Conservation (phyloP, 2,888 invertebrate species). For the Timema podura region DNA sequence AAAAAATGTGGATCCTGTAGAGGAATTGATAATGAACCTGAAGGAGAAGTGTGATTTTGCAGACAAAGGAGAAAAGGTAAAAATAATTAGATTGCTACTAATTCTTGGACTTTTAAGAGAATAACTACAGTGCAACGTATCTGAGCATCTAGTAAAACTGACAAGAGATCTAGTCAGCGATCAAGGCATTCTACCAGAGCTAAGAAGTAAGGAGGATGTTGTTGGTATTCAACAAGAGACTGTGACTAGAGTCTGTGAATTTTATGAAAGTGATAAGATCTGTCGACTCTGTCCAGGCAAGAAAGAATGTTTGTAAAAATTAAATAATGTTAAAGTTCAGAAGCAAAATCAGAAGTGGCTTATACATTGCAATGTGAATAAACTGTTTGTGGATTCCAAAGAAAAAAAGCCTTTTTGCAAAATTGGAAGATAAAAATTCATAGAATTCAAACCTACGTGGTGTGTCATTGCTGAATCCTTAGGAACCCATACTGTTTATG, state of each 20-base stretch:
- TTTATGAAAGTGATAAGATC: constrained; percentile 4
- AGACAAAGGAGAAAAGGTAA: neutral
- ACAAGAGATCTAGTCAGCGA: constrained; percentile 7
- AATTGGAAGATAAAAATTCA: constrained; percentile 11
- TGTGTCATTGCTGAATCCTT: neutral
- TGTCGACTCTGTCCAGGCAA: neutral
- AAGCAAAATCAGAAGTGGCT: too few species aligned
- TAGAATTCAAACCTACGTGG: neutral
- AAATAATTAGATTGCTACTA: constrained; percentile 7
- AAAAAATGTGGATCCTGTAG: neutral
- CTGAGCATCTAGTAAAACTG: constrained; percentile 6
- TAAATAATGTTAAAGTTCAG: neutral
- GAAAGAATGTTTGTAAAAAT: neutral
- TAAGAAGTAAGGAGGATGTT: neutral
- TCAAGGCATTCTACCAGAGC: neutral
- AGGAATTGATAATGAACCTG: neutral
- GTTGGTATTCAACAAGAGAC: constrained; percentile 8
- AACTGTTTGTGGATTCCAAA: constrained; percentile 10
- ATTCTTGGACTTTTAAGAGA: constrained; percentile 1
- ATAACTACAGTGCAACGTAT: neutral
- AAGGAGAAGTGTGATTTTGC: constrained; percentile 6
- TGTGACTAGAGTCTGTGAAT: constrained; percentile 4
- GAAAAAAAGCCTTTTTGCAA: neutral
- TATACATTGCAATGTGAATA: neutral
- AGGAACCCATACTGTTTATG: neutral